These are phyloP conservation scores for Pomphorhynchus laevis DNA, from an alignment of 1,140 invertebrate genomes.

Conservation along the genomic window DNA sequence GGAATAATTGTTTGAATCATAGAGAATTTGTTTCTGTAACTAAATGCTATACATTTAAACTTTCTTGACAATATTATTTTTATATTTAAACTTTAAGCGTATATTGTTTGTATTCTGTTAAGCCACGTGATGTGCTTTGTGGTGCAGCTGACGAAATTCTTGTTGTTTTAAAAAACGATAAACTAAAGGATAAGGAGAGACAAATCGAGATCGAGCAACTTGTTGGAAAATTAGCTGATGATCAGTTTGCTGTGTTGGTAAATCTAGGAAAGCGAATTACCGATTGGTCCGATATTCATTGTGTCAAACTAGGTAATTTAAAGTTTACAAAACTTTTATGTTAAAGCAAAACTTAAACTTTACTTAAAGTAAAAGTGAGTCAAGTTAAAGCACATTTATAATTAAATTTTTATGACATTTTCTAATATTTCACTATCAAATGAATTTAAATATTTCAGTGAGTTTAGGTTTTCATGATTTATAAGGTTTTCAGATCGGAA, in stretches of 20 bases:
- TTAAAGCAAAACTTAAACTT: neutral
- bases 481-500: too few species aligned
- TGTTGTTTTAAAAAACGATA: conserved; percentile 65
- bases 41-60: neutral
- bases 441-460: too few species aligned
- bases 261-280: conserved; percentile 92
- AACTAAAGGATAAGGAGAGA: conserved; percentile 56
- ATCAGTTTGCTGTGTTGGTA: conserved; percentile 61
- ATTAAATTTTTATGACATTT: too few species aligned
- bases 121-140: conserved; percentile 63
- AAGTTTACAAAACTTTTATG: conserved; percentile 17
- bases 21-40: neutral
- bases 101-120: too few species aligned
- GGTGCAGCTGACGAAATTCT: conserved; percentile 92
- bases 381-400: too few species aligned
- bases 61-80: neutral
- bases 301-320: conserved; percentile 34
- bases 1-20: too few species aligned
- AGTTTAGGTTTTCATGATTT: too few species aligned
- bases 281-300: too few species aligned
- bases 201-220: conserved; percentile 54
- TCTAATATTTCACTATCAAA: too few species aligned
- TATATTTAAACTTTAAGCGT: neutral
- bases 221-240: conserved; percentile 49
- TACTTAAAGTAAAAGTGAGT: neutral